Base-by-base conservation (phyloP, 2,888 invertebrate species). In the Drosophila phalerata region DNA sequence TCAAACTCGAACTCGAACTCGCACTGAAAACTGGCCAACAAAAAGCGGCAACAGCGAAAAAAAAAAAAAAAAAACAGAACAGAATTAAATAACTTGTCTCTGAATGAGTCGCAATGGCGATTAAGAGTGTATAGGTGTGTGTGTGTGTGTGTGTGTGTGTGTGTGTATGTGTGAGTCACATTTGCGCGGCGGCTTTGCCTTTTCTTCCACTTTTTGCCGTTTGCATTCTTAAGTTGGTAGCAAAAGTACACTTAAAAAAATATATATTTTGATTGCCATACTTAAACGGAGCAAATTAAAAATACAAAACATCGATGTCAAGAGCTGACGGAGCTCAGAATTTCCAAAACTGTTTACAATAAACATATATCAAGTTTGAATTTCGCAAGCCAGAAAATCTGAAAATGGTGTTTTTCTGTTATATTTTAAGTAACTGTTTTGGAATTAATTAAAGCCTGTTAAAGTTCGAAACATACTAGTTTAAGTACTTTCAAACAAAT, bases 181-280 rank as follows among this genome's bases (percentile, higher is more conserved):
- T 69, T 73, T 76, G 70, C 64, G 73, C 70, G 62, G 66, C 68
- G 77, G 66, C 73, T 79, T 65, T 52, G 11, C 34, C 15, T 57
- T 22, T 37, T 28, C 25, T 40, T 6, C 22, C 32, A 6, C 49
- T 37, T 40, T 22, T 30, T 57, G 55, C 38, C 61, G 42, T 58
- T 52, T 76, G 77, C 72, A 73, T 81, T 82, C 76, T 77, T 61
- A 75, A 81, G 77, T 81, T 72, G 76, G 79, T 67, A 72, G 76
- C 66, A 48, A 40, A 6, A 38, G 13, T 6, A 22, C 22, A 22
- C 22, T 22, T 4, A 4, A 22, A 22, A 22, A 22, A 22, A 22
- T 2, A 4, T 22, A 22, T 19, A 22, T n/a, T n/a, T n/a, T n/a
- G 22, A 22, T 22, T 22, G 3, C 22, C 22, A 4, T 22, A 3